These are phyloP conservation scores for Cardiocondyla obscurior DNA, from an alignment of 1,140 invertebrate species.

Conservation along the genomic window DNA sequence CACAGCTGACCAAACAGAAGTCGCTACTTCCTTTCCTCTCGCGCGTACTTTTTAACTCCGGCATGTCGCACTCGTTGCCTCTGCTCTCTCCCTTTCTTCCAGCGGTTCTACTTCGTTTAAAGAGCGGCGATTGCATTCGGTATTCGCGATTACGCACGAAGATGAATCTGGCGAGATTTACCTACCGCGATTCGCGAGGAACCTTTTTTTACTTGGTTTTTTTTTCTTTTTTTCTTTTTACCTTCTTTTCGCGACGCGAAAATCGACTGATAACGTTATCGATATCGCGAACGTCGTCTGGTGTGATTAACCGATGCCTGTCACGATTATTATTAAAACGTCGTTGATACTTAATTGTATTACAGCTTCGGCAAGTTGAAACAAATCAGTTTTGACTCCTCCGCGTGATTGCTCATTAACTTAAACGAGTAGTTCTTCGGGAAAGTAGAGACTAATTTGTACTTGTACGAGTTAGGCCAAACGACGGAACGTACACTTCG, in stretches of 20 bases:
- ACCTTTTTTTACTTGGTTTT: no score
- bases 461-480: constrained; percentile 50
- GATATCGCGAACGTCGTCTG: background rate
- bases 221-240: background rate
- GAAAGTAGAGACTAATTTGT: constrained; percentile 43
- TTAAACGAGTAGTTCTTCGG: constrained; percentile 30
- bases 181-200: constrained; percentile 3
- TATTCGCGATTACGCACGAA: background rate
- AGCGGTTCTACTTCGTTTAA: background rate
- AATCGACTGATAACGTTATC: background rate
- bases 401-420: background rate
- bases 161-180: background rate
- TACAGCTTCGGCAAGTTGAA: constrained; percentile 35
- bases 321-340: constrained; percentile 4
- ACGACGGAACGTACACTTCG: constrained; percentile 24
- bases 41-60: background rate
- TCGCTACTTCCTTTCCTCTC: background rate
- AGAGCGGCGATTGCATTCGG: background rate
- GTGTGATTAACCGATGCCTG: background rate
- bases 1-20: constrained; percentile 5
- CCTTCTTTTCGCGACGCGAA: background rate
- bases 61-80: background rate
- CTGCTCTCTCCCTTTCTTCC: constrained; percentile 2
- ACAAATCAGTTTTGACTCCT: background rate
- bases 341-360: background rate